These are phyloP conservation scores for Equus quagga DNA, from an alignment of 2,113 vertebrate species.

Conservation along the genomic window DNA sequence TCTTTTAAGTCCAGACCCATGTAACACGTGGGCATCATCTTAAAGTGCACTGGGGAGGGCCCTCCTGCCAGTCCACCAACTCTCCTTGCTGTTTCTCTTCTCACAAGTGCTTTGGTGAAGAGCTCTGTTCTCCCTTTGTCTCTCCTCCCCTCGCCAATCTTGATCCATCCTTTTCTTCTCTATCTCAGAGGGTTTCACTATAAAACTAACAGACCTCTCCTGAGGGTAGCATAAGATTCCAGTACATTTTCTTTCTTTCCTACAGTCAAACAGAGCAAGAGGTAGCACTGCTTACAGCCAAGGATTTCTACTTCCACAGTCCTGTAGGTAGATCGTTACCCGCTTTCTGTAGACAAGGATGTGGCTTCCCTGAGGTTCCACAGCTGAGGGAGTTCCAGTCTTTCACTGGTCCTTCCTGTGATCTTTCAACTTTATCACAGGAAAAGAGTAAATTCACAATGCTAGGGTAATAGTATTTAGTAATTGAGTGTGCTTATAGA, in stretches of 20 bases:
- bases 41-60: accelerated
- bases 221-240: neutral
- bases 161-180: neutral
- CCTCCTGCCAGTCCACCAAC: neutral
- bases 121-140: no score
- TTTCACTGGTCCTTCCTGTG: neutral
- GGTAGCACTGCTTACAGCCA: neutral
- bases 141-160: neutral
- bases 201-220: neutral
- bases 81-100: neutral
- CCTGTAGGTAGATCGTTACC: neutral
- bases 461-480: neutral
- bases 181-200: neutral
- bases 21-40: no score
- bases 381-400: no score
- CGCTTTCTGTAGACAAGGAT: neutral
- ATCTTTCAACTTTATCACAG: neutral
- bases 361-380: neutral
- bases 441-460: neutral
- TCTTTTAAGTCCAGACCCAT: accelerated
- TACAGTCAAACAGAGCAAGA: neutral
- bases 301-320: no score
- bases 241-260: neutral
- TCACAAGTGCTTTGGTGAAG: accelerated
- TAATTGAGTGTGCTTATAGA: neutral